Evolutionary conservation across 2,113 vertebrate genomes (phyloP).

Genomic region (Indri indri): DNA sequence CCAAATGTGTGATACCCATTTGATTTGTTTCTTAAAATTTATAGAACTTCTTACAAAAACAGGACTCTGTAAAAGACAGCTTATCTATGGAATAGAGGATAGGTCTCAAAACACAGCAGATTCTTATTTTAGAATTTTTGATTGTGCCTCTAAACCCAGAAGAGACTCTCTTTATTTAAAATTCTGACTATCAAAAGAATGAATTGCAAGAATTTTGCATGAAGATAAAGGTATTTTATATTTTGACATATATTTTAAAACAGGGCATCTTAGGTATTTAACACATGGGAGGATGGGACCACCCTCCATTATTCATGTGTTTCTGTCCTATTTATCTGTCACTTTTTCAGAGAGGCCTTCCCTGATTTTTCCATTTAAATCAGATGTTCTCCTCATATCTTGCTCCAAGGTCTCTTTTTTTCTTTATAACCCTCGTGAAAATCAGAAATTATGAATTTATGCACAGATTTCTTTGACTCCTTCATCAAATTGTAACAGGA

Average conservation of each 20-base stretch:
- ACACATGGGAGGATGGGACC: rapidly evolving
- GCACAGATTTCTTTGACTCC: background rate
- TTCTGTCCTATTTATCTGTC: too few relatives aligned
- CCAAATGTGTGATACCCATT: slow-evolving; percentile 10
- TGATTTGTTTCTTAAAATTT: slow-evolving; percentile 39
- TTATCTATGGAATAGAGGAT: background rate
- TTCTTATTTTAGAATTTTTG: background rate
- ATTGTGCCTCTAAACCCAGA: background rate
- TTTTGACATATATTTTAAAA: background rate
- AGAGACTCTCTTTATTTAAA: background rate
- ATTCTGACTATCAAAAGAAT: background rate
- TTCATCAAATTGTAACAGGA: background rate
- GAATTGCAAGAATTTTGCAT: background rate
- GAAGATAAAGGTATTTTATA: background rate
- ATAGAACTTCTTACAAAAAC: slow-evolving; percentile 14
- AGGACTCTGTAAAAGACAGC: background rate
- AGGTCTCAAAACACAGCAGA: background rate
- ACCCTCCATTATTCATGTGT: rapidly evolving
- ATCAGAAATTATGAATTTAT: background rate
- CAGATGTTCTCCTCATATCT: background rate
- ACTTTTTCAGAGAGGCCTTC: background rate
- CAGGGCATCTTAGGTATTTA: rapidly evolving
- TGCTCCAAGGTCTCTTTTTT: background rate
- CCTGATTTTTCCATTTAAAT: background rate
- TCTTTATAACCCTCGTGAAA: background rate